Evolutionary conservation across 2,113 vertebrate genomes (phyloP).

Genomic region (Thymallus thymallus): DNA sequence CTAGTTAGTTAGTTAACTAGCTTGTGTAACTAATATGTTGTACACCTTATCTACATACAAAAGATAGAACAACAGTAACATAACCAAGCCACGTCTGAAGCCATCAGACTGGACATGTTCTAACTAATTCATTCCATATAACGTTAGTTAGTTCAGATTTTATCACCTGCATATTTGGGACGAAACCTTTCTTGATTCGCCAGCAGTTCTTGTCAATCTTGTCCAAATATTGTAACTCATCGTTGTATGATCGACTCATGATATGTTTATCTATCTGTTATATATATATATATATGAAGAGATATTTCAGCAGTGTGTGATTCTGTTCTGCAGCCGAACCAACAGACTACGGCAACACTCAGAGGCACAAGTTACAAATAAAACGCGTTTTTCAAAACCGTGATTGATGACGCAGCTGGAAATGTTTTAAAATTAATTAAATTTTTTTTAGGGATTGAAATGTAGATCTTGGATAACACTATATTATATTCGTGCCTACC

Average conservation of each 20-base stretch:
- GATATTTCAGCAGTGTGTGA: background rate
- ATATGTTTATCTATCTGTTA: constrained; percentile 7
- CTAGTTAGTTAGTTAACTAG: background rate
- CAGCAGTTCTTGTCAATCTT: constrained; percentile 87
- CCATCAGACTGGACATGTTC: constrained; percentile 13
- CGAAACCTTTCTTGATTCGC: constrained; percentile 95
- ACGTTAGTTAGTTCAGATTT: no score
- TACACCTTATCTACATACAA: background rate
- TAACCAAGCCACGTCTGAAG: background rate
- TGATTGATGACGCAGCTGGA: no score
- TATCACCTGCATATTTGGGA: constrained; percentile 96
- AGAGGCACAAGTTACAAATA: no score
- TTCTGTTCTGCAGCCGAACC: no score
- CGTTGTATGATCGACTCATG: constrained; percentile 96
- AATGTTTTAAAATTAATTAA: no score
- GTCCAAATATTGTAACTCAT: constrained; percentile 92
- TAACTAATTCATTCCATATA: background rate
- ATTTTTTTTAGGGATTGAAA: no score
- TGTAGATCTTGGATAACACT: no score
- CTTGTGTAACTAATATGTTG: background rate
- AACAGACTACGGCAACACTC: no score
- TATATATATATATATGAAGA: no score
- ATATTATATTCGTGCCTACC: no score
- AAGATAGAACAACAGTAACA: no score
- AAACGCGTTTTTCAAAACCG: no score